Conservation (phyloP, 2,888 invertebrate species). For the Acronicta leporina region DNA sequence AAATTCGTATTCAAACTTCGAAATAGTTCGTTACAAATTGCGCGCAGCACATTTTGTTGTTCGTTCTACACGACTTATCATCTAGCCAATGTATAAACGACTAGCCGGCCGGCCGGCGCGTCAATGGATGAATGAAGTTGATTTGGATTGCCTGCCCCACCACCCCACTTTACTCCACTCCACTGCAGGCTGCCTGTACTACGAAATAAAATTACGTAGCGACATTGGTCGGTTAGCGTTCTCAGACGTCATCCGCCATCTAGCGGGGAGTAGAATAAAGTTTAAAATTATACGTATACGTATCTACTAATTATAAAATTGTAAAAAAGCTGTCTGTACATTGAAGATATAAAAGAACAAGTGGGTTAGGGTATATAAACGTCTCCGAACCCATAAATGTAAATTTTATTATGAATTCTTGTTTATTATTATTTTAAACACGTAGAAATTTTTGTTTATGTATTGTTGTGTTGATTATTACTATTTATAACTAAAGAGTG, state of each 20-base stretch:
- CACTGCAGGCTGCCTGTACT: constrained; percentile 54
- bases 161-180: constrained; percentile 56
- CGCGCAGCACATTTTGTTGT: constrained; percentile 69
- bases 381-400: no score
- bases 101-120: constrained; percentile 73
- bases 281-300: neutral
- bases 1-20: constrained; percentile 79
- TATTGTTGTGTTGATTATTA: no score
- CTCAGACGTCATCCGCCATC: constrained; percentile 42
- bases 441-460: no score
- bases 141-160: constrained; percentile 55
- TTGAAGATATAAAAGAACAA: no score
- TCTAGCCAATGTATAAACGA: constrained; percentile 47
- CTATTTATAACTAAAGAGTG: no score
- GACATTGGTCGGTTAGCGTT: no score
- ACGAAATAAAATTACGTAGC: constrained; percentile 35
- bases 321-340: no score
- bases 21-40: constrained; percentile 81
- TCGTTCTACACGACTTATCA: constrained; percentile 44
- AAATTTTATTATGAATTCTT: no score
- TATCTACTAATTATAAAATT: no score
- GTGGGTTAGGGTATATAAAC: no score
- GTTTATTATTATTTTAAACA: no score
- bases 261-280: constrained; percentile 45
- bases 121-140: constrained; percentile 78